Conservation (phyloP, 2,888 invertebrate species). For the Panorpa germanica region DNA sequence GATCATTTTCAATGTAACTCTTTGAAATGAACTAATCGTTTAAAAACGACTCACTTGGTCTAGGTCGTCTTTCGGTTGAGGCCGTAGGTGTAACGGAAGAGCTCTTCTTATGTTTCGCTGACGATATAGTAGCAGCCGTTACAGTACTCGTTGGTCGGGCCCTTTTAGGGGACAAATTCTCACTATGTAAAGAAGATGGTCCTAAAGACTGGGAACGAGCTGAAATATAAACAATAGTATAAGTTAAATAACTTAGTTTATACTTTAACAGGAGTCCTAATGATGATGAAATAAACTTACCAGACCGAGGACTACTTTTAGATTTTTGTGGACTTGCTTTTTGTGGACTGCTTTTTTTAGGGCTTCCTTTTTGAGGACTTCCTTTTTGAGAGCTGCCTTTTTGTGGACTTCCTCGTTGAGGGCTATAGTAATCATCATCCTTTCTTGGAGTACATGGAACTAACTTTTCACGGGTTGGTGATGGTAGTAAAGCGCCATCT, state of each 20-base stretch:
- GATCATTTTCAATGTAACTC: too few relatives aligned
- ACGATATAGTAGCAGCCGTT: conserved; percentile 29
- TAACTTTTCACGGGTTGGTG: conserved; percentile 50
- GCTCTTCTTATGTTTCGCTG: conserved; percentile 44
- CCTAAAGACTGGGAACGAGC: conserved; percentile 54
- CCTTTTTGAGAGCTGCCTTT: conserved; percentile 25
- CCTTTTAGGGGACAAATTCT: conserved; percentile 58
- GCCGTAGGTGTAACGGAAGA: conserved; percentile 30
- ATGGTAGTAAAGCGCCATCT: conserved; percentile 45
- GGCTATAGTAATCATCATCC: conserved; percentile 19
- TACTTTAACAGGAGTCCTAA: conserved; percentile 6
- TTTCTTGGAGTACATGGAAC: conserved; percentile 40
- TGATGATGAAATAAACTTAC: conserved; percentile 3
- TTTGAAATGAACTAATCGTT: neutral
- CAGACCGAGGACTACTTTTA: neutral
- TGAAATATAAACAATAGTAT: neutral
- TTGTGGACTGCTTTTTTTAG: conserved; percentile 35
- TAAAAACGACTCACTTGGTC: conserved; percentile 41
- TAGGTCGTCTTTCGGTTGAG: conserved; percentile 34
- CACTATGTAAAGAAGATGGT: conserved; percentile 33
- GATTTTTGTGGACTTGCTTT: conserved; percentile 15
- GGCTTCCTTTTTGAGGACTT: conserved; percentile 30
- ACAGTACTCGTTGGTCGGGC: conserved; percentile 41
- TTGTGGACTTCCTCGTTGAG: conserved; percentile 24
- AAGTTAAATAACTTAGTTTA: conserved; percentile 11